Conservation (phyloP, 2,113 vertebrate species). For the Myotis brandtii region DNA sequence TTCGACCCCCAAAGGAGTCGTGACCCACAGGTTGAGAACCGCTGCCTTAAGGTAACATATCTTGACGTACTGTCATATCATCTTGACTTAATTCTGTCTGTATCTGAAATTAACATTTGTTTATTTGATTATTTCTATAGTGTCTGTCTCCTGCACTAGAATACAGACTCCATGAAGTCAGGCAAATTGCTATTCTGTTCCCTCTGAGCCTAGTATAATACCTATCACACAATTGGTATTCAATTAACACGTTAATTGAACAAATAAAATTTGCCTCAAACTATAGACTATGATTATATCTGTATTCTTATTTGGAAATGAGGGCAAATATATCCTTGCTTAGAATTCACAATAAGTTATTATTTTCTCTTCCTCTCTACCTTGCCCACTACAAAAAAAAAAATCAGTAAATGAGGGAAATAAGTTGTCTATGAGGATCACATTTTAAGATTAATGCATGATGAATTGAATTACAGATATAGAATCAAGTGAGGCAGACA, state of each 20-base stretch:
- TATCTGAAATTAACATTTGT: not conserved
- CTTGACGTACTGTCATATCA: not conserved
- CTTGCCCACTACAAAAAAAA: not conserved
- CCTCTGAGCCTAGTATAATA: not conserved
- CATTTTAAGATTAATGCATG: not conserved
- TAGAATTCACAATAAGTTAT: not conserved
- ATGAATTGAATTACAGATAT: not conserved
- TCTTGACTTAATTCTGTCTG: not conserved
- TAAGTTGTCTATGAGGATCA: not conserved
- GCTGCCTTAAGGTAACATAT: not conserved
- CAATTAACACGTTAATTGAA: not conserved
- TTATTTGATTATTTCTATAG: not conserved
- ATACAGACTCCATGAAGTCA: not conserved
- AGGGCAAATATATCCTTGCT: not conserved
- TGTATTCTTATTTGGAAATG: not conserved
- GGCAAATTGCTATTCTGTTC: not conserved
- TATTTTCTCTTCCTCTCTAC: not conserved
- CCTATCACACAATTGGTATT: not conserved
- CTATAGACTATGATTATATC: not conserved
- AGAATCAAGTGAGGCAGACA: not conserved
- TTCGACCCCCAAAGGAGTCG: too few relatives aligned
- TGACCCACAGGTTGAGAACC: too few relatives aligned
- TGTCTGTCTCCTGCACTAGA: not conserved
- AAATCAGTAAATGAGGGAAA: not conserved
- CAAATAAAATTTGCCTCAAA: not conserved